Evolutionary conservation across 2,113 vertebrate species (phyloP).

Genomic region (Elephas maximus): DNA sequence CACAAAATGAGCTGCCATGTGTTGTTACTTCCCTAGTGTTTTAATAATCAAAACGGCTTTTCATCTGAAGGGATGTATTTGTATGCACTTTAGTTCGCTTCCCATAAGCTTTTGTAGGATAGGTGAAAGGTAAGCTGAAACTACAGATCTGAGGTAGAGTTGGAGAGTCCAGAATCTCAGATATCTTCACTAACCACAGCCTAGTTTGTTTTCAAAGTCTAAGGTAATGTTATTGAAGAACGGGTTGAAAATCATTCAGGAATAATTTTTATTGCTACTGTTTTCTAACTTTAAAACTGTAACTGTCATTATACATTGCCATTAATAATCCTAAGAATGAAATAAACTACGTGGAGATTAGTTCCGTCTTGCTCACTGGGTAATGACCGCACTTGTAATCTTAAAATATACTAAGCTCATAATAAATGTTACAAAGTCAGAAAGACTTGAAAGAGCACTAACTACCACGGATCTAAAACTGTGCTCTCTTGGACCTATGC

Average conservation of each 20-base stretch:
- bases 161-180: neutral
- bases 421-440: neutral
- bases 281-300: neutral
- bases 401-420: neutral
- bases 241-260: neutral
- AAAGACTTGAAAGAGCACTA: neutral
- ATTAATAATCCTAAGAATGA: neutral
- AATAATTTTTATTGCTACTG: neutral
- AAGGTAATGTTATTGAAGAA: neutral
- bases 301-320: neutral
- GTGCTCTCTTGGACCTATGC: neutral
- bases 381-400: neutral
- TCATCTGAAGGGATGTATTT: neutral
- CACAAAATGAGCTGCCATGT: neutral
- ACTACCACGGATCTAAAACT: neutral
- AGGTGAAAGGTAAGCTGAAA: neutral
- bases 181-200: neutral
- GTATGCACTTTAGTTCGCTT: neutral
- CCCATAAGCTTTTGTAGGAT: neutral
- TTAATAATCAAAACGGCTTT: neutral
- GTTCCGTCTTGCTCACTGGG: neutral
- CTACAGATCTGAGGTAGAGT: neutral
- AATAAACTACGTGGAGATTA: neutral
- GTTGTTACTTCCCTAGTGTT: neutral
- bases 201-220: neutral